Base-by-base conservation (phyloP, 2,888 invertebrate species). In the Oscheius sp. region DNA sequence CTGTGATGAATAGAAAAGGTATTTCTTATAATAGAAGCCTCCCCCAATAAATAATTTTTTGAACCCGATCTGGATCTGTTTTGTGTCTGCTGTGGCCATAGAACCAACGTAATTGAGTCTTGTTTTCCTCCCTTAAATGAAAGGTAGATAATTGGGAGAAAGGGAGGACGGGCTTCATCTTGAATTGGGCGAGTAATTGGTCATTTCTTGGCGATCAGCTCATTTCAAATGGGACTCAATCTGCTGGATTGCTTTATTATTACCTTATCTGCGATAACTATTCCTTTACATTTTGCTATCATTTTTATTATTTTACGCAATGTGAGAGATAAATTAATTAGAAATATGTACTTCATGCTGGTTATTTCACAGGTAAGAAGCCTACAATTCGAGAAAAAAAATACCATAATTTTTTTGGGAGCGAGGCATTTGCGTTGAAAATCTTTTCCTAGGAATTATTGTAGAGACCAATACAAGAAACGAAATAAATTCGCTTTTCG, bases 341-440 rank as follows among this genome's bases (percentile, higher is more conserved):
- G 46, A 34, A 45, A 45, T 27, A 50, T 64, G 64, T 64, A 64
- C 20, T 64, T 50, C n/a, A 64, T 50, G 48, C 48, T 64, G 6
- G 64, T 50, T 23, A 50, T 48, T 48, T 64, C 64, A 33, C 64
- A 64, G 64, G 64, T 64, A 5, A 37, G 46, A 2, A 3, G 20
- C 15, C 5, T n/a, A n/a, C n/a, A n/a, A n/a, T n/a, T n/a, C n/a
- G n/a, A n/a, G n/a, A n/a, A n/a, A n/a, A n/a, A n/a, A n/a, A n/a
- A n/a, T n/a, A n/a, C 15, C 20, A 20, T 12, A 17, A 46, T 12
- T 46, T 46, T n/a, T 57, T 12, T 3, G 8, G 50, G 29, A 29
- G 10, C 10, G 5, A 5, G 46, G 46, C 46, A 17, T 12, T 17
- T n/a, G 46, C 5, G 5, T 17, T n/a, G 46, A 17, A n/a, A n/a